Evolutionary conservation across 2,113 vertebrate species (phyloP).

Genomic region (Clarias gariepinus): DNA sequence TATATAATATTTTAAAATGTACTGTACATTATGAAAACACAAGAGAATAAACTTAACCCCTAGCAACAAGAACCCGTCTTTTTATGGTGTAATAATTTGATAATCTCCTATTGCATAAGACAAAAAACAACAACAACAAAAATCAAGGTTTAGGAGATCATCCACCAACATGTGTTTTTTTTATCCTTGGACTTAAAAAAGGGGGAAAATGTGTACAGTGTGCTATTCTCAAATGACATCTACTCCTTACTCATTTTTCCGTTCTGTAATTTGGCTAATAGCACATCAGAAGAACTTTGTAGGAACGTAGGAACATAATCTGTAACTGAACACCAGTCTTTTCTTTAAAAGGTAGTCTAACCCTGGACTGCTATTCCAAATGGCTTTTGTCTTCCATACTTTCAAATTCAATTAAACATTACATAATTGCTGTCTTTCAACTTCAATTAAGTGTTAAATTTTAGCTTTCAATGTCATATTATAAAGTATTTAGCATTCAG

Average conservation of each 20-base stretch:
- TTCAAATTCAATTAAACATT: conserved; percentile 29
- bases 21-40: neutral
- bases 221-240: conserved; percentile 8
- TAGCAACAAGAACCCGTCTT: neutral
- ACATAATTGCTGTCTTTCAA: conserved; percentile 21
- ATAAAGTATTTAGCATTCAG: neutral
- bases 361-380: conserved; percentile 5
- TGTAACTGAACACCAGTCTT: conserved; percentile 51
- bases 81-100: neutral
- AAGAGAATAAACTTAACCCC: neutral
- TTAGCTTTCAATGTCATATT: neutral
- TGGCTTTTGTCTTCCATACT: conserved; percentile 19
- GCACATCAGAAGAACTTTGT: conserved; percentile 44
- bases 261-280: conserved; percentile 44
- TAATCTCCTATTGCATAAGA: neutral
- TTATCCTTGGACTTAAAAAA: neutral
- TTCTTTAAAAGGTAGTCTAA: conserved; percentile 36
- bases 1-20: neutral
- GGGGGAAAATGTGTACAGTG: neutral
- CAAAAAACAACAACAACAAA: neutral
- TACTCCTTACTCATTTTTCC: conserved; percentile 1
- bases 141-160: neutral
- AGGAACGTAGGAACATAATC: conserved; percentile 32
- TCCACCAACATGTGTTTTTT: neutral
- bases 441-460: neutral